Conservation (phyloP, 2,113 vertebrate genomes). For the Daubentonia madagascariensis region DNA sequence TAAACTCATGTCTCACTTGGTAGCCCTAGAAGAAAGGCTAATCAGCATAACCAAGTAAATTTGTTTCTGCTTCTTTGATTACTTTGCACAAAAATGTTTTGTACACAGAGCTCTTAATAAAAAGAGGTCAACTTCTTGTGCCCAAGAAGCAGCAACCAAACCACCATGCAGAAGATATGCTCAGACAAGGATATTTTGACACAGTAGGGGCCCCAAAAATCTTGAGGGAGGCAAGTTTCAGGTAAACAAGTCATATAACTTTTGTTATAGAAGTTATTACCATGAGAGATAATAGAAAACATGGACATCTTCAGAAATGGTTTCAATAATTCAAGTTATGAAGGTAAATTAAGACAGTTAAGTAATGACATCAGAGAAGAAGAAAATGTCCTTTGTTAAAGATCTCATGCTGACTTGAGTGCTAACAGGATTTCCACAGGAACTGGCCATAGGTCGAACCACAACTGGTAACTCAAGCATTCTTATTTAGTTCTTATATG, state of each 20-base stretch:
- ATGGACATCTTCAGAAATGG: background rate
- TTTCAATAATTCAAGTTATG: background rate
- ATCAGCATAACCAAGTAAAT: slow-evolving; percentile 5
- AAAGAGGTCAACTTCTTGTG: slow-evolving; percentile 2
- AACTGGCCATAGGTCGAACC: background rate
- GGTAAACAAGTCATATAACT: background rate
- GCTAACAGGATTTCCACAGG: background rate
- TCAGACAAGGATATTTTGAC: background rate
- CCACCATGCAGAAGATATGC: background rate
- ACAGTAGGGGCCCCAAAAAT: background rate
- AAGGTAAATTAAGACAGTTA: slow-evolving; percentile 11
- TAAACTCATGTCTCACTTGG: background rate
- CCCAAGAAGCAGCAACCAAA: background rate
- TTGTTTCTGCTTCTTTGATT: slow-evolving; percentile 33
- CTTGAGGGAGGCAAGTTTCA: background rate
- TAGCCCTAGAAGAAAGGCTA: slow-evolving; percentile 16
- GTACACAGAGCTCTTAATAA: background rate
- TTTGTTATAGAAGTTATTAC: slow-evolving; percentile 17
- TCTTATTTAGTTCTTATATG: background rate
- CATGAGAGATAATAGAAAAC: background rate
- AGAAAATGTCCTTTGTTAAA: background rate
- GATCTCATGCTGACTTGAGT: background rate
- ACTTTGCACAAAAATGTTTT: background rate
- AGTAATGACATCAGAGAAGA: background rate
- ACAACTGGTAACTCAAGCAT: background rate